Conservation (phyloP, 2,888 invertebrate genomes). For the Acleris laterana region DNA sequence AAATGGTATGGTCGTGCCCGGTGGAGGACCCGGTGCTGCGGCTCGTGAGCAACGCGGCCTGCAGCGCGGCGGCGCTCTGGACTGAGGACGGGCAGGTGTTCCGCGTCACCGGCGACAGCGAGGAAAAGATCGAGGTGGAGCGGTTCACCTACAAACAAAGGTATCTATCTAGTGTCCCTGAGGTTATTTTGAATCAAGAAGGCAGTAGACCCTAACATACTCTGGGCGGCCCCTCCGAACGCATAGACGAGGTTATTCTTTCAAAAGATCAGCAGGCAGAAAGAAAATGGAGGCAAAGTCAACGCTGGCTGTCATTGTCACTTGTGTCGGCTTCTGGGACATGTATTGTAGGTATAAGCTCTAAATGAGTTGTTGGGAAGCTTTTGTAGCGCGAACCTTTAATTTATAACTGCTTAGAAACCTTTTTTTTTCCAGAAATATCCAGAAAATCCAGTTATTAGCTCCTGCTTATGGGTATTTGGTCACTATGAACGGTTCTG, state of each 20-base stretch:
- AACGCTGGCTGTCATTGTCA: no score
- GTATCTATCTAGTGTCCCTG: constrained; percentile 47
- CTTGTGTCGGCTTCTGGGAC: no score
- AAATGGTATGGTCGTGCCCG: constrained; percentile 56
- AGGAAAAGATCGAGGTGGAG: constrained; percentile 61
- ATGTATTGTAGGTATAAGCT: no score
- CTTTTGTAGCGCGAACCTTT: no score
- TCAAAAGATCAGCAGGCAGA: no score
- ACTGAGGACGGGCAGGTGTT: constrained; percentile 63
- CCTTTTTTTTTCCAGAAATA: constrained; percentile 52
- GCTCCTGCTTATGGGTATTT: constrained; percentile 65
- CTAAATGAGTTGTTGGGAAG: no score
- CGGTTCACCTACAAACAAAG: constrained; percentile 68
- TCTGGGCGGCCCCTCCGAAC: no score
- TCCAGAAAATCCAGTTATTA: constrained; percentile 65
- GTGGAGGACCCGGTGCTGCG: constrained; percentile 55
- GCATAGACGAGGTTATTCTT: no score
- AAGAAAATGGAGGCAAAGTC: no score
- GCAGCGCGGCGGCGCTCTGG: constrained; percentile 66
- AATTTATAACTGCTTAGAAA: no score
- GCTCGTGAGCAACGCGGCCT: constrained; percentile 59
- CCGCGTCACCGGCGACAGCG: constrained; percentile 59
- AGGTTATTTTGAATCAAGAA: background rate
- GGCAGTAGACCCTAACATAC: no score
- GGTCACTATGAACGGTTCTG: constrained; percentile 58